These are phyloP conservation scores for Megaceryle torquata DNA, from an alignment of 2,113 vertebrate genomes.

Conservation along the genomic window DNA sequence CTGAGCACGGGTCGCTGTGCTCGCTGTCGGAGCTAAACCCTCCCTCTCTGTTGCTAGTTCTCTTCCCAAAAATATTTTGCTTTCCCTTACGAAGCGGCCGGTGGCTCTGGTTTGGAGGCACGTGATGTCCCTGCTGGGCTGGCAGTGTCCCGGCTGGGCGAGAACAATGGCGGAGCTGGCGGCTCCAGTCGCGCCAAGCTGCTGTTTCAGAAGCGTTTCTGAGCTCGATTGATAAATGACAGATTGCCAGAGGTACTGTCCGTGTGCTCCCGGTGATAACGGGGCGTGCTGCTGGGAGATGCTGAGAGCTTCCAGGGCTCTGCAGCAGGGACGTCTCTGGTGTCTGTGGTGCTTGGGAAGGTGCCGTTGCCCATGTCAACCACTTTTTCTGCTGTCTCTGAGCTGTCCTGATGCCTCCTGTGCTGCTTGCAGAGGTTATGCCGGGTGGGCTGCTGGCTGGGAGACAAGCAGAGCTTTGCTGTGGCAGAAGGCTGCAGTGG, in stretches of 20 bases:
- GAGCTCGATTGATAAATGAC: neutral
- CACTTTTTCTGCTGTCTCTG: accelerated
- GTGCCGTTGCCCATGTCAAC: neutral
- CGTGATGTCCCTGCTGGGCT: neutral
- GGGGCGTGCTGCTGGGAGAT: neutral
- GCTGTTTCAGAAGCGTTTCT: neutral
- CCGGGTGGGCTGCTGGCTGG: neutral
- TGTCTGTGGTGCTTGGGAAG: neutral
- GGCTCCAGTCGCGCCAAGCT: neutral
- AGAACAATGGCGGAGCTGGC: neutral
- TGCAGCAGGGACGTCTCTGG: too few species aligned
- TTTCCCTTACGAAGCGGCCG: accelerated
- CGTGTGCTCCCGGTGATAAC: accelerated
- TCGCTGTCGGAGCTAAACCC: neutral
- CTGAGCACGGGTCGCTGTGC: neutral
- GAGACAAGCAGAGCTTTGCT: neutral
- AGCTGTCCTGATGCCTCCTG: neutral
- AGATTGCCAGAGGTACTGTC: neutral
- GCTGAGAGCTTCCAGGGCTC: neutral
- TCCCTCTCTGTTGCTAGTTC: accelerated
- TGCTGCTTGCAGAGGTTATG: neutral
- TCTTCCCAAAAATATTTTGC: neutral
- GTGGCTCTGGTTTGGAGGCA: neutral
- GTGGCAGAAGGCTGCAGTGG: neutral
- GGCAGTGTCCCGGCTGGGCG: neutral